phyloP scores from a whole-genome alignment of 2,888 invertebrate genomes.

The Stramonita haemastoma region DNA sequence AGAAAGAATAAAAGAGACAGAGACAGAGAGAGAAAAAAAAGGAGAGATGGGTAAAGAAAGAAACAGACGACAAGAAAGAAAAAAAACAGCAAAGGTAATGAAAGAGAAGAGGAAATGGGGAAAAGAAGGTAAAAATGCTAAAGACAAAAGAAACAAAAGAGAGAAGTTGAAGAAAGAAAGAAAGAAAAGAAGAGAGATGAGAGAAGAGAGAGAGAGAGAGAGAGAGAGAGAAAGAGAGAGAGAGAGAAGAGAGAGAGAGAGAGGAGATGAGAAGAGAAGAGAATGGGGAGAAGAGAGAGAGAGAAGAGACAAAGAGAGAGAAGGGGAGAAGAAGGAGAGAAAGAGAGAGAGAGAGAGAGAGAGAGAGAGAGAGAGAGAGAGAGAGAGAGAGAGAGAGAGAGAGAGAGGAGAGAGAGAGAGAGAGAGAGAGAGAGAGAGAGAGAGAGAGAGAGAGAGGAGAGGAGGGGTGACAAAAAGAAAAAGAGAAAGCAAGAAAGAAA shows the following conservation, averaged over 20 bases:
- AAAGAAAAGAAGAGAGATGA: too few relatives aligned
- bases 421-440: constrained; percentile 20
- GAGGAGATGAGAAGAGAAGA: too few relatives aligned
- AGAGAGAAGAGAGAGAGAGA: background rate
- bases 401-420: background rate
- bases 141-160: too few relatives aligned
- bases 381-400: background rate
- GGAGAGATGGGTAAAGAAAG: too few relatives aligned
- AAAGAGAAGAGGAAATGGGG: too few relatives aligned
- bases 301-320: background rate
- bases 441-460: background rate
- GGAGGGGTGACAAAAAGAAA: background rate
- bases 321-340: background rate
- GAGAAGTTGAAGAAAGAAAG: too few relatives aligned
- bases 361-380: background rate
- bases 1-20: too few relatives aligned
- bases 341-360: background rate
- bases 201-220: constrained; percentile 10
- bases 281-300: background rate
- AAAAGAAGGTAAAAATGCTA: too few relatives aligned
- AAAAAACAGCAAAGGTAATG: too few relatives aligned
- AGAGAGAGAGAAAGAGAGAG: constrained; percentile 12
- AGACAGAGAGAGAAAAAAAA: too few relatives aligned
- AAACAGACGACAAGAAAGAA: too few relatives aligned
- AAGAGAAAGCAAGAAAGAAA: background rate